Conservation (phyloP, 2,888 invertebrate species). For the Bibio marci region DNA sequence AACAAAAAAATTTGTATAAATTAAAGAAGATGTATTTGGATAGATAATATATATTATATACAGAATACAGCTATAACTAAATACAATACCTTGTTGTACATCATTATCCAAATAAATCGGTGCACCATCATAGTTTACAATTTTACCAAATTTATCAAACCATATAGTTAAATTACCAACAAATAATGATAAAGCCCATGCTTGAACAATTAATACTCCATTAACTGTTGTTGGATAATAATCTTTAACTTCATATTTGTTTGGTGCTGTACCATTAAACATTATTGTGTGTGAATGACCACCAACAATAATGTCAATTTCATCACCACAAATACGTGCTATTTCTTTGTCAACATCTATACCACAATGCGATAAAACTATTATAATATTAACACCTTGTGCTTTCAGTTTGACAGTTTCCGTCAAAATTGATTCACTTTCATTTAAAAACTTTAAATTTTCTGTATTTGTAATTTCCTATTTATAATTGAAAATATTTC, state of each 20-base stretch:
- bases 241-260: slow-evolving; percentile 46
- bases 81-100: slow-evolving; percentile 48
- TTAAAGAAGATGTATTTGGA: too few relatives aligned
- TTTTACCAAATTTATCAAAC: slow-evolving; percentile 48
- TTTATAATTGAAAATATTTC: too few relatives aligned
- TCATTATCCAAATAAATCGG: slow-evolving; percentile 48
- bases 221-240: slow-evolving; percentile 56
- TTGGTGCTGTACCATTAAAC: slow-evolving; percentile 58
- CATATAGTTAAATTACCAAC: slow-evolving; percentile 50
- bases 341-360: slow-evolving; percentile 58
- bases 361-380: slow-evolving; percentile 81
- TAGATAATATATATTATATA: too few relatives aligned
- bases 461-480: slow-evolving; percentile 18
- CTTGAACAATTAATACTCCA: slow-evolving; percentile 35
- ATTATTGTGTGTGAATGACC: slow-evolving; percentile 86
- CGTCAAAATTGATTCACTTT: slow-evolving; percentile 10
- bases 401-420: slow-evolving; percentile 46
- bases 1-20: too few relatives aligned
- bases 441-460: too few relatives aligned
- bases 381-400: slow-evolving; percentile 59
- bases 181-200: slow-evolving; percentile 30
- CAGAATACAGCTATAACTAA: too few relatives aligned
- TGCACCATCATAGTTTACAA: slow-evolving; percentile 47
- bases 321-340: slow-evolving; percentile 51
- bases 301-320: slow-evolving; percentile 71